phyloP scores from a whole-genome alignment of 2,888 invertebrate species.

The Dasypogon diadema region DNA sequence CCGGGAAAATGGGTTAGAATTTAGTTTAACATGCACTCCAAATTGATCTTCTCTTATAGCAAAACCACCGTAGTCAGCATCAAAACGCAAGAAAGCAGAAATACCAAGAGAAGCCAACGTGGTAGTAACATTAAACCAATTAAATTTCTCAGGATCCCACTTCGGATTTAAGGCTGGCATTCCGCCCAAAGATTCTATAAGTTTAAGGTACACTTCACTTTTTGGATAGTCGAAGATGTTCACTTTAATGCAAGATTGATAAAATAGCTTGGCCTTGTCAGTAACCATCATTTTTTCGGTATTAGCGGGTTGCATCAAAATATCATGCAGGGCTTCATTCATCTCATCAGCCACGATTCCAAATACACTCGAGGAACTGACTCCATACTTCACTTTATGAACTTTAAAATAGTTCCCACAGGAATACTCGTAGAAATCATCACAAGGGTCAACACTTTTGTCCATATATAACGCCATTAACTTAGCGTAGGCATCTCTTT shows the following conservation, averaged over 20 bases:
- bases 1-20: neutral
- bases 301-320: neutral
- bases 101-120: neutral
- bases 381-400: neutral
- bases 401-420: constrained; percentile 31
- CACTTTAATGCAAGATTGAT: neutral
- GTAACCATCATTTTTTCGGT: neutral
- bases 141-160: constrained; percentile 12
- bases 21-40: neutral
- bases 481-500: neutral
- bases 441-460: neutral
- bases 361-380: neutral
- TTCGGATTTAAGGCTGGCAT: constrained; percentile 3
- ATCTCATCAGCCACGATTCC: constrained; percentile 1
- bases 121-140: neutral
- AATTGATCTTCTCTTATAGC: neutral
- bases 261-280: constrained; percentile 4
- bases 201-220: neutral
- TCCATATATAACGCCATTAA: constrained; percentile 19
- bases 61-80: too few relatives aligned
- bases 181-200: constrained; percentile 15
- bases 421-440: constrained; percentile 12
- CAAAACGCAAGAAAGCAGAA: neutral
- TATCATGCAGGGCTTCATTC: neutral
- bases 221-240: neutral